phyloP scores from a whole-genome alignment of 2,888 invertebrate genomes.

The Limenitis camilla region DNA sequence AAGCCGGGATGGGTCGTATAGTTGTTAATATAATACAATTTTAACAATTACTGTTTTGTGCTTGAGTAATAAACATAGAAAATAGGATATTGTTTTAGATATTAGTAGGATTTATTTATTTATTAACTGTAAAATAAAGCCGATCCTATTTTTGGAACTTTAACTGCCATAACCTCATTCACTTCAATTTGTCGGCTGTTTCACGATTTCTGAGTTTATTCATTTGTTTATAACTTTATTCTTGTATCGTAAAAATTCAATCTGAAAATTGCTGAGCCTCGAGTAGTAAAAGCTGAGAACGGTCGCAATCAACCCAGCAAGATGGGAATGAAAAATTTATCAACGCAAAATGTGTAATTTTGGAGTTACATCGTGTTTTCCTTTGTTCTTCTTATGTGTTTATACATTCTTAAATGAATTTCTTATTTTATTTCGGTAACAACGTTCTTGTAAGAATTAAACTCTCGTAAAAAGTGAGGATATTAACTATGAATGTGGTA shows the following conservation, averaged over 20 bases:
- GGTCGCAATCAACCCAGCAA: conserved; percentile 27
- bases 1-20: too few relatives aligned
- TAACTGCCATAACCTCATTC: conserved; percentile 32
- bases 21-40: too few relatives aligned
- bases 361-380: conserved; percentile 17
- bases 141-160: conserved; percentile 11
- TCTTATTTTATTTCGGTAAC: not conserved
- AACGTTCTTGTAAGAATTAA: too few relatives aligned
- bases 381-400: conserved; percentile 3
- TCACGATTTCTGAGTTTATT: conserved; percentile 35
- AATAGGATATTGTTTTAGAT: too few relatives aligned
- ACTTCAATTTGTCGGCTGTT: conserved; percentile 34
- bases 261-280: conserved; percentile 56
- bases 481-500: too few relatives aligned
- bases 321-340: conserved; percentile 34
- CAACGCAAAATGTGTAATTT: conserved; percentile 29
- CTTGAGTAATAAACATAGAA: too few relatives aligned
- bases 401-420: not conserved
- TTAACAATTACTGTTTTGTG: too few relatives aligned
- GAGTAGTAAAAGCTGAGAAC: conserved; percentile 33
- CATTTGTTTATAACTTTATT: conserved; percentile 60
- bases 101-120: too few relatives aligned
- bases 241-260: conserved; percentile 64
- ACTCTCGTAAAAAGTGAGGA: too few relatives aligned
- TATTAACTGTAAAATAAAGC: not conserved